A percentile compares a stretch with the other conserved stretches of the same genome.
Conservation (phyloP, 2,113 vertebrate species). For the Melozone crissalis region DNA sequence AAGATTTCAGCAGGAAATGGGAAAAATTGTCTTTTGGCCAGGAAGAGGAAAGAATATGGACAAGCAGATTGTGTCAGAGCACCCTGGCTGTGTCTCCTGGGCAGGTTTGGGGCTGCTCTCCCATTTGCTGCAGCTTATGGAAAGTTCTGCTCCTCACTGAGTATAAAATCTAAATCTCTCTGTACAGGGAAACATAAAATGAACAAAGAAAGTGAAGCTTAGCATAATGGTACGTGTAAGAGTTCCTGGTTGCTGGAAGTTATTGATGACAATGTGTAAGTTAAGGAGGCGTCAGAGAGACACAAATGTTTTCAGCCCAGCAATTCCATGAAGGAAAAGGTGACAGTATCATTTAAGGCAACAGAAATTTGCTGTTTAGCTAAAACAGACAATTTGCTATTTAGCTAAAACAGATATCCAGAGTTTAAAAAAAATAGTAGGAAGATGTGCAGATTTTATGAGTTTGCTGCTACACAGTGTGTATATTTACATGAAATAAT, state of each 20-base stretch:
- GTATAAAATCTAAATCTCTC: neutral
- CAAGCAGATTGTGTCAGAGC: neutral
- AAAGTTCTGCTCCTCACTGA: neutral
- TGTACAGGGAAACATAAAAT: neutral
- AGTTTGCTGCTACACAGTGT: constrained; percentile 48
- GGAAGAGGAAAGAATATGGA: neutral
- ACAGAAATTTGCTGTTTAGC: neutral
- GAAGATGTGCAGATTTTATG: constrained; percentile 50
- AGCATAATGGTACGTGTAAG: neutral
- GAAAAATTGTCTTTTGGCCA: neutral
- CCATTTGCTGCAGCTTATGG: neutral
- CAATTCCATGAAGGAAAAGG: neutral
- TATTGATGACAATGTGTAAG: neutral
- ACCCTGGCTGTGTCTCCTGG: neutral
- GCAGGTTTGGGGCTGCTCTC: neutral
- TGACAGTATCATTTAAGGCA: neutral
- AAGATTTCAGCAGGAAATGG: neutral
- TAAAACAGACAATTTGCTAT: neutral
- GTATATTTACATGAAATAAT: constrained; percentile 68
- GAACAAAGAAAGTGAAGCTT: no score
- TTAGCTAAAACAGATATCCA: neutral
- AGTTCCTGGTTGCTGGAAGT: neutral
- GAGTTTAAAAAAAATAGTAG: constrained; percentile 2
- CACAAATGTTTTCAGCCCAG: neutral
- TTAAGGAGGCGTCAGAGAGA: neutral